Evolutionary conservation across 2,797 vertebrate genomes (phyloP).

Genomic region (Sebastes minor): DNA sequence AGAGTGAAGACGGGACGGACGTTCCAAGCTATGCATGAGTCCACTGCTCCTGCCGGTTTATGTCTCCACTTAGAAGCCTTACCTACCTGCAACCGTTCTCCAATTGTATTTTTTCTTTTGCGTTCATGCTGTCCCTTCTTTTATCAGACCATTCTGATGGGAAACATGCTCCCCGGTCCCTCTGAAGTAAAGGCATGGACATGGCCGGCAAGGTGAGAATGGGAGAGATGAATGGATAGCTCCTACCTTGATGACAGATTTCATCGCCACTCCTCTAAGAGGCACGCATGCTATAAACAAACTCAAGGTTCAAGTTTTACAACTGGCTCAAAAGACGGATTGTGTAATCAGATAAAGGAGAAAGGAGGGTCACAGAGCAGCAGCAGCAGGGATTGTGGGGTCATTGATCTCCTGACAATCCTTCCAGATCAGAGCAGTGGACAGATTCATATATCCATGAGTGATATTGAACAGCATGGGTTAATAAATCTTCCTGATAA

Average conservation of each 20-base stretch:
- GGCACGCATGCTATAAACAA: conserved; percentile 47
- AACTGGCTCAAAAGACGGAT: conserved; percentile 1
- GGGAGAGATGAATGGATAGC: neutral
- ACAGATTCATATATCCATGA: neutral
- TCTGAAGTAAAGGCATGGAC: neutral
- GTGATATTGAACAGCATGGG: neutral
- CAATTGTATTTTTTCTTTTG: neutral
- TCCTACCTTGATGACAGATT: neutral
- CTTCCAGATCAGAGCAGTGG: neutral
- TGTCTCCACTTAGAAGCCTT: neutral
- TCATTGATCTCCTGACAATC: neutral
- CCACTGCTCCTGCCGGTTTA: neutral
- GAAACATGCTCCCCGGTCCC: neutral
- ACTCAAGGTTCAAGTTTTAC: conserved; percentile 68
- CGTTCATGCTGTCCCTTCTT: neutral
- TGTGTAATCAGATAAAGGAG: neutral
- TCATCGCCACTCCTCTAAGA: conserved; percentile 50
- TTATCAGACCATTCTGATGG: neutral
- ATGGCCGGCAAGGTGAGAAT: neutral
- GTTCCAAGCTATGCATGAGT: conserved; percentile 52
- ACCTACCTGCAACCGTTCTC: neutral
- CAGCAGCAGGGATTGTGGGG: neutral
- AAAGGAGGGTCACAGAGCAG: neutral
- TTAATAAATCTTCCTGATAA: neutral
- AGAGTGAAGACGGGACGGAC: neutral